Percentiles rank a stretch among this genome's conserved stretches.
phyloP scores from a whole-genome alignment of 2,113 vertebrate species.

The Poeciliopsis retropinna region DNA sequence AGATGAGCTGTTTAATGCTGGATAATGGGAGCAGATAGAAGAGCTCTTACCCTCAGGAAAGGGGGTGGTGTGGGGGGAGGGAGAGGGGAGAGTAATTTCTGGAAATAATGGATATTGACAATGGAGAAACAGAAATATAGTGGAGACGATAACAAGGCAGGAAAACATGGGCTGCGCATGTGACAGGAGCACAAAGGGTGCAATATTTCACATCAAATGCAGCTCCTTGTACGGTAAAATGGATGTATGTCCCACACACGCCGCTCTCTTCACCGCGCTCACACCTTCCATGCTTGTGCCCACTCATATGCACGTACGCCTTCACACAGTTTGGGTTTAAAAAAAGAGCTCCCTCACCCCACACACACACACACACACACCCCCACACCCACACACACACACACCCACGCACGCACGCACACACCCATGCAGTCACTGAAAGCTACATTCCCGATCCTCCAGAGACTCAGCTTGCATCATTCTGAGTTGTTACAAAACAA shows the following conservation, averaged over 20 bases:
- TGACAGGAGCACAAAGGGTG: constrained; percentile 49
- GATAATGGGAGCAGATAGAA: constrained; percentile 42
- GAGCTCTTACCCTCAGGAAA: constrained; percentile 18
- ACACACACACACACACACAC: constrained; percentile 6
- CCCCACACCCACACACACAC: constrained; percentile 10
- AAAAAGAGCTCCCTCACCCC: constrained; percentile 23
- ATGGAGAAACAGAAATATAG: constrained; percentile 24
- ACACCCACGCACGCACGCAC: constrained; percentile 1
- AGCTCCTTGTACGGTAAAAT: constrained; percentile 19
- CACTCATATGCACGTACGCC: constrained; percentile 54
- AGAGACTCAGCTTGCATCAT: constrained; percentile 59
- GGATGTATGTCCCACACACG: constrained; percentile 52
- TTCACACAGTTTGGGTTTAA: constrained; percentile 20
- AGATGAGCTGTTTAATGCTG: constrained; percentile 32
- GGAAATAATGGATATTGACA: constrained; percentile 28
- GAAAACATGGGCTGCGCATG: constrained; percentile 48
- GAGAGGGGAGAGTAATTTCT: constrained; percentile 31
- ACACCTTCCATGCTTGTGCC: constrained; percentile 62
- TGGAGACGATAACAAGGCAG: neutral
- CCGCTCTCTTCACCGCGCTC: constrained; percentile 58
- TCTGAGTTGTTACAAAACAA: constrained; percentile 67
- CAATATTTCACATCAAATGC: constrained; percentile 10
- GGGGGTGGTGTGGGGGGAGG: constrained; percentile 20
- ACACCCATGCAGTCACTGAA: constrained; percentile 18
- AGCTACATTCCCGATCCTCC: constrained; percentile 54